phyloP scores from a whole-genome alignment of 2,113 vertebrate genomes.

The Ramphastos sulfuratus region DNA sequence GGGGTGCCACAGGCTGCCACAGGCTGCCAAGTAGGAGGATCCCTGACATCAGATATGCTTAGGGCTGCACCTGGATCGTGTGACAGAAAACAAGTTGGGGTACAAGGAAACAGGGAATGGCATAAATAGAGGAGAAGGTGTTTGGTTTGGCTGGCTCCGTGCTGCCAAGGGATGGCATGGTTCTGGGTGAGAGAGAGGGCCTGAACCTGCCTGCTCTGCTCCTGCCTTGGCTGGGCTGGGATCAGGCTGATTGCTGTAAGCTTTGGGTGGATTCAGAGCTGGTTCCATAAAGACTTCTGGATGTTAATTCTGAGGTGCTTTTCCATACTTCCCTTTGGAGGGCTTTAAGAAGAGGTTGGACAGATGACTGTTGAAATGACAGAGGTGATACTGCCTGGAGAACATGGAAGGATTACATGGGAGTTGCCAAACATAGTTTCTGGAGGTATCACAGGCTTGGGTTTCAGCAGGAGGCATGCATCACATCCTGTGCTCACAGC shows the following conservation, averaged over 20 bases:
- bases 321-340: not conserved
- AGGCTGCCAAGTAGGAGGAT: not conserved
- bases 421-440: constrained; percentile 17
- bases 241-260: not conserved
- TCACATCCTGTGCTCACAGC: not conserved
- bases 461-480: not conserved
- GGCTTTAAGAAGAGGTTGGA: not conserved
- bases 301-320: not conserved
- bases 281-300: not conserved
- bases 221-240: not conserved
- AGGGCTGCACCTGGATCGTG: not conserved
- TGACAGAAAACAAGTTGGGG: not conserved
- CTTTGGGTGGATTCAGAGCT: not conserved
- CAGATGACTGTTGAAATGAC: not conserved
- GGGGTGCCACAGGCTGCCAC: not conserved
- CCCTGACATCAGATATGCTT: not conserved
- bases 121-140: not conserved
- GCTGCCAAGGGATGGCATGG: not conserved
- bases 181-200: not conserved
- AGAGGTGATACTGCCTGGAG: not conserved
- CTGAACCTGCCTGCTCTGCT: not conserved
- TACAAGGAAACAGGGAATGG: not conserved
- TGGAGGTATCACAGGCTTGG: not conserved
- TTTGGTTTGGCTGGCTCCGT: not conserved
- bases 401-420: constrained; percentile 15